These are phyloP conservation scores for Eurosta solidaginis DNA, from an alignment of 1,140 invertebrate species.

Conservation along the genomic window DNA sequence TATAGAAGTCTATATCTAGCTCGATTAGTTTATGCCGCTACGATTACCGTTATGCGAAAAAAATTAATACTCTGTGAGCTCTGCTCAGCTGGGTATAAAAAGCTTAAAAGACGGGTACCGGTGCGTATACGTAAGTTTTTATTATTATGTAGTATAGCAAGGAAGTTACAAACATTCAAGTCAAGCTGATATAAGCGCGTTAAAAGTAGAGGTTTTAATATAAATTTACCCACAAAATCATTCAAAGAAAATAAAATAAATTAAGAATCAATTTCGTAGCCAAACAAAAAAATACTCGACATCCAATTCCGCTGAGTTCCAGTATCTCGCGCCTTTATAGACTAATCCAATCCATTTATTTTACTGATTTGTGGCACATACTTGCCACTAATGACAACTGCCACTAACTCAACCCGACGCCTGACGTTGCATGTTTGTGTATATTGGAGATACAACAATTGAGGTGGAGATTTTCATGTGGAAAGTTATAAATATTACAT, in stretches of 20 bases:
- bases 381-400: conserved; percentile 3
- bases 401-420: background rate
- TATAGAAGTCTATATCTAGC: no score
- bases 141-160: background rate
- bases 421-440: background rate
- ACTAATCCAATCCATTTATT: background rate
- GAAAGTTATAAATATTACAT: background rate
- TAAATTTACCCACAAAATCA: no score
- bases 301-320: no score
- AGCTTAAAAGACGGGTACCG: no score
- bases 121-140: no score
- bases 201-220: background rate
- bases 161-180: background rate
- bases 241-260: no score
- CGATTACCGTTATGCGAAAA: no score
- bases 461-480: background rate
- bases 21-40: no score
- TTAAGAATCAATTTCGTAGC: background rate
- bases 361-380: conserved; percentile 2
- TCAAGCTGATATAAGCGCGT: background rate
- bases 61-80: no score
- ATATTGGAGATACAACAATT: background rate
- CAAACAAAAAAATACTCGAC: no score
- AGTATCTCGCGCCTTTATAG: background rate
- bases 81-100: no score